Evolutionary conservation across 2,888 invertebrate genomes (phyloP).

Genomic region (Abrostola tripartita): DNA sequence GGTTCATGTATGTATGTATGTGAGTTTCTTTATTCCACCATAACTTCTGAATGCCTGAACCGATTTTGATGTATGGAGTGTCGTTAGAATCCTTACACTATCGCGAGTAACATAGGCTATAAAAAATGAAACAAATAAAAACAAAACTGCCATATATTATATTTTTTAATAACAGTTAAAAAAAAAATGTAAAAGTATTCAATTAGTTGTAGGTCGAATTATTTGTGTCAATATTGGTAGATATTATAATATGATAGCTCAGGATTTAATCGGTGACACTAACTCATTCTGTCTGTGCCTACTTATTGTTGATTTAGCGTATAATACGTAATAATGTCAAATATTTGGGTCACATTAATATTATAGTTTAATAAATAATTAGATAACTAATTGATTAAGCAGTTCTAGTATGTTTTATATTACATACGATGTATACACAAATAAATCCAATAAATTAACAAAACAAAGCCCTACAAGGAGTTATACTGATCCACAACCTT

Average conservation of each 20-base stretch:
- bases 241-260: conserved; percentile 15
- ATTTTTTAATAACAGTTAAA: too few relatives aligned
- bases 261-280: conserved; percentile 17
- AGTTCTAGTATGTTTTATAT: not conserved
- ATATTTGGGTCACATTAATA: conserved; percentile 21
- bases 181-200: too few relatives aligned
- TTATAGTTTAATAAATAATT: not conserved
- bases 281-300: not conserved
- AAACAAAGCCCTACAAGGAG: too few relatives aligned
- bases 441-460: too few relatives aligned
- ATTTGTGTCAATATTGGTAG: conserved; percentile 29
- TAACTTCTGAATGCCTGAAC: too few relatives aligned
- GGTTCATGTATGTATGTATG: too few relatives aligned
- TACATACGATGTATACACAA: not conserved
- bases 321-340: conserved; percentile 10
- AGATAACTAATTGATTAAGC: not conserved
- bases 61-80: too few relatives aligned
- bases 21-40: too few relatives aligned
- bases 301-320: conserved; percentile 16
- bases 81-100: too few relatives aligned
- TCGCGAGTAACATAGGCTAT: too few relatives aligned
- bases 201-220: conserved; percentile 45
- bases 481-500: not conserved
- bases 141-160: too few relatives aligned
- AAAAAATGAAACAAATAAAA: too few relatives aligned